Evolutionary conservation across 1,140 invertebrate species (phyloP), one percentile per base, ranked within the genome.

Genomic region (Drosophila kohkoa): DNA sequence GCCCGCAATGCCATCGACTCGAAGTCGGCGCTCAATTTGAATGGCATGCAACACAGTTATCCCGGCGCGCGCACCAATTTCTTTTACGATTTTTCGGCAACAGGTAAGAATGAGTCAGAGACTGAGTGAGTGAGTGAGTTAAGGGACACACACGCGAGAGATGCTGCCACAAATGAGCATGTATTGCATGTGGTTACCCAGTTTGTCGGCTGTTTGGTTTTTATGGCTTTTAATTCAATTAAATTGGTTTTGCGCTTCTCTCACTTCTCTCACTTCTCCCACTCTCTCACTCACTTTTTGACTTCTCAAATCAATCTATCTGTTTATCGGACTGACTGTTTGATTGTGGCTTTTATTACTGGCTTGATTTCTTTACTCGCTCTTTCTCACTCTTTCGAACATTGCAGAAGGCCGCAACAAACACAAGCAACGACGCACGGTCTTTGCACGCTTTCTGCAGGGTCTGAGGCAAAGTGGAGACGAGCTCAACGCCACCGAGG

Each of bases 1-100:
- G 91, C 91, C 46, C 77, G 91, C 59, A 92, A 85, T 48, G 91
- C 85, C 70, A 92, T 92, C 79, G 91, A 92, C 77, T 91, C 89
- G 15, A 92, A 92, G 79, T 92, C 91, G 77, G 82, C 91, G 11
- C 76, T 92, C 49, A 92, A 92, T 83, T 71, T 92, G 59, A 92
- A 89, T 79, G 91, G 91, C 25, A 92, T 92, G 91, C 91, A 92
- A 58, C 90, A 92, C 76, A 92, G 91, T 60, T 92, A 92, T 79
- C 91, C 91, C 13, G 89, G 87, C 20, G 91, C 82, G 52, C 76
- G 91, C 55, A 82, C 77, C 68, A 92, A 92, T 86, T 90, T 92
- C 90, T 92, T 92, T 82, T 92, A 92, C 79, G 91, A 92, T 72
- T 92, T 92, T 66, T 90, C 91, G 72, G 91, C 91, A 91, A 92